Base-by-base conservation (phyloP, 2,797 vertebrate genomes). In the Leptatherina wallacei region DNA sequence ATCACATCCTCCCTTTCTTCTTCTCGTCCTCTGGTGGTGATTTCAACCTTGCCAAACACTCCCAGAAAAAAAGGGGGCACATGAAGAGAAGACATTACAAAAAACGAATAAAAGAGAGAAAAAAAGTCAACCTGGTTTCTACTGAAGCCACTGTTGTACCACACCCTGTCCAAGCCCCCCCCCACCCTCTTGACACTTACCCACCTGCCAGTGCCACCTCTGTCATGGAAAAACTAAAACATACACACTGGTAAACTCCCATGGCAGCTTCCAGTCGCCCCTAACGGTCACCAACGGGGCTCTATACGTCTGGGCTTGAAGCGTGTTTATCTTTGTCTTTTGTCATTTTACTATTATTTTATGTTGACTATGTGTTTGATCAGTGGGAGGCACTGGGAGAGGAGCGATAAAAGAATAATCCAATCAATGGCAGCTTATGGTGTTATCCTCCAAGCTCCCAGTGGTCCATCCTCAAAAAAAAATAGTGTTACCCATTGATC, bases 181-280 rank as follows among this genome's bases (percentile, higher is more conserved):
- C 61, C 65, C 55, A 11, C 65, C 66, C 71, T 63, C 68, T 49
- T 4, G 67, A 76, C 35, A 63, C 77, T 84, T 72, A 24, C 64
- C 78, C 38, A 3, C 67, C 86, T 83, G 84, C 86, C 77, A 80
- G 83, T 67, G 62, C 77, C 65, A 29, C 80, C 69, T 86, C 78
- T 80, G 82, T 86, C 82, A 76, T 77, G 36, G 74, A 77, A 68
- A 78, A 54, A 68, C 38, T 20, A 42, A 52, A 29, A 60, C 63
- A 76, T 49, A 49, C 83, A 91, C 88, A 89, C 91, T 91, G 91
- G 91, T 92, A 69, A 91, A 91, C 92, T 90, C 89, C 88, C 94
- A 89, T 94, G 96, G 95, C 97, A 97, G 96, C 96, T 97, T 94
- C 88, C 84, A 87, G 89, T 91, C 82, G 12, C 88, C 81, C 88